phyloP scores from a whole-genome alignment of 1,140 invertebrate species.

The Drosophila baimaii region DNA sequence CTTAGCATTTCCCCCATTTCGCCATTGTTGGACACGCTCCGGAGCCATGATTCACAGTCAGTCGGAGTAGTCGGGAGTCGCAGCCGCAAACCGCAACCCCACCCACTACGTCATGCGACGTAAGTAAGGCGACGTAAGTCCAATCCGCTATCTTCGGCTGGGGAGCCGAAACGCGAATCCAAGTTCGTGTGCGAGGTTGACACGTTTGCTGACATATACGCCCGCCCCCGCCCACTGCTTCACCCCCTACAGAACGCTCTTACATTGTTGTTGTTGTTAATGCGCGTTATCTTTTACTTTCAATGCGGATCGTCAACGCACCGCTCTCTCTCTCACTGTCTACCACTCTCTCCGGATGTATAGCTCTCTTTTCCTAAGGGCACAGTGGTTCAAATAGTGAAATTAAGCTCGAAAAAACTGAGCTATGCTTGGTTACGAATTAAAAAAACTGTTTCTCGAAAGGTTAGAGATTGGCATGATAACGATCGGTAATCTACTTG shows the following conservation, averaged over 20 bases:
- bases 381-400: background rate
- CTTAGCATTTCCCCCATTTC: conserved; percentile 32
- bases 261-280: conserved; percentile 56
- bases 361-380: conserved; percentile 8
- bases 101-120: conserved; percentile 46
- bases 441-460: too few species aligned
- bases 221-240: conserved; percentile 1
- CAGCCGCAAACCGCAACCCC: conserved; percentile 28
- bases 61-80: conserved; percentile 3
- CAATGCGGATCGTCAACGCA: conserved; percentile 57
- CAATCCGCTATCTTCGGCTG: conserved; percentile 25
- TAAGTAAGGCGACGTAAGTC: conserved; percentile 30
- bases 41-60: conserved; percentile 40
- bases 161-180: conserved; percentile 41
- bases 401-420: background rate
- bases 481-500: too few species aligned
- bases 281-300: conserved; percentile 82
- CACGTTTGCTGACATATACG: conserved; percentile 62
- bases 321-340: conserved; percentile 20
- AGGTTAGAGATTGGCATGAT: too few species aligned
- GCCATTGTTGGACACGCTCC: conserved; percentile 58
- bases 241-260: conserved; percentile 1
- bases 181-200: conserved; percentile 57
- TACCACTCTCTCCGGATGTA: conserved; percentile 17
- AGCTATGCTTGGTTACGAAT: too few species aligned